These are phyloP conservation scores for Torymus texanus DNA, from an alignment of 2,888 invertebrate species.

Conservation along the genomic window DNA sequence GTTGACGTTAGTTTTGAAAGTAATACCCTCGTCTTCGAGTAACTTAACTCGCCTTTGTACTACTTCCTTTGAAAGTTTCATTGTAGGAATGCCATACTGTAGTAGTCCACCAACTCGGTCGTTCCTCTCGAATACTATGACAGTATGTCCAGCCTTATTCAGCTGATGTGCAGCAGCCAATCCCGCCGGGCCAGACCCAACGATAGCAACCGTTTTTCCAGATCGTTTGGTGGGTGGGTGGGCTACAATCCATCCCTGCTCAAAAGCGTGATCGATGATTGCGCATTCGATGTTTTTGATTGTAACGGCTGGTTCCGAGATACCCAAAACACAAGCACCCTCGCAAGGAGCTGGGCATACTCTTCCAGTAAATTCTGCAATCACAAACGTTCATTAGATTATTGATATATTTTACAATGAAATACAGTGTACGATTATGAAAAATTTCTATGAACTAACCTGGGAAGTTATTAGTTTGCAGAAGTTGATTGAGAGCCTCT, in stretches of 20 bases:
- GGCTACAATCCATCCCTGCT: slow-evolving; percentile 94
- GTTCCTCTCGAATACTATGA: slow-evolving; percentile 97
- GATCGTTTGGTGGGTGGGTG: slow-evolving; percentile 85
- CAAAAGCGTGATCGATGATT: slow-evolving; percentile 98
- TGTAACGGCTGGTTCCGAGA: slow-evolving; percentile 97
- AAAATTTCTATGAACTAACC: slow-evolving; percentile 69
- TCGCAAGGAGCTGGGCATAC: slow-evolving; percentile 99
- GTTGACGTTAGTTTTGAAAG: slow-evolving; percentile 91
- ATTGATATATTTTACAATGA: too few relatives aligned
- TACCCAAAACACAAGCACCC: slow-evolving; percentile 96
- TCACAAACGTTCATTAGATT: background rate
- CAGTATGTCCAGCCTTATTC: slow-evolving; percentile 97
- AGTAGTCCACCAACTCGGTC: slow-evolving; percentile 95
- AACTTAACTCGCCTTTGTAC: slow-evolving; percentile 92
- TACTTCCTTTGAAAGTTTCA: slow-evolving; percentile 97
- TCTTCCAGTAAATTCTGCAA: slow-evolving; percentile 90
- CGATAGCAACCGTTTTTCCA: slow-evolving; percentile 89
- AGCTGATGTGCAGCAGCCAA: slow-evolving; percentile 97
- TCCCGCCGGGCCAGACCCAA: slow-evolving; percentile 96
- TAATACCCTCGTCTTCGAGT: slow-evolving; percentile 91
- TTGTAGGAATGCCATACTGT: slow-evolving; percentile 98
- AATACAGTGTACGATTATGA: too few relatives aligned
- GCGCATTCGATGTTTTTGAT: slow-evolving; percentile 99
- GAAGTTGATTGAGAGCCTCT: slow-evolving; percentile 92
- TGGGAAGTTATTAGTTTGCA: slow-evolving; percentile 99